Percentiles rank a stretch among this genome's conserved stretches.
Conservation (phyloP, 2,888 invertebrate species). For the Andrena hattorfiana region DNA sequence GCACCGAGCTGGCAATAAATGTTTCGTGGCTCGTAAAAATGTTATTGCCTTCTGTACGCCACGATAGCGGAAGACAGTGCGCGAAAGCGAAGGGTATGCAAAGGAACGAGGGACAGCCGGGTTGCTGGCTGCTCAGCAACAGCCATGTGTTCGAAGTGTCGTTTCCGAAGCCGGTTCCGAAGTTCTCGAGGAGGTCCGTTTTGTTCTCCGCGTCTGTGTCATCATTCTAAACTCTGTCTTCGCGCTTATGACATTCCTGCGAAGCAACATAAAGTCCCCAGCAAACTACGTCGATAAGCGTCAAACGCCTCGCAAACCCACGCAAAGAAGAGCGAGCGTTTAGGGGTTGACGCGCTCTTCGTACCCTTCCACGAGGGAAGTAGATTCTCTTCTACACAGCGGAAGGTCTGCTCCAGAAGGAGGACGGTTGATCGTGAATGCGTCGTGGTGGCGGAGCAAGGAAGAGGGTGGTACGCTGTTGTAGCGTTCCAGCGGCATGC, state of each 20-base stretch:
- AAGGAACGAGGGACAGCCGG: slow-evolving; percentile 48
- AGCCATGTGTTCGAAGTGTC: background rate
- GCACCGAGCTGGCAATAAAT: slow-evolving; percentile 79
- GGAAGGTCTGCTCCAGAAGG: background rate
- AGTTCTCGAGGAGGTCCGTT: too few relatives aligned
- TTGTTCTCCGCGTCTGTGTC: too few relatives aligned
- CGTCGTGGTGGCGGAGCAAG: background rate
- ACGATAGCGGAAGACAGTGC: slow-evolving; percentile 70
- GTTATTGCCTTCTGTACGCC: slow-evolving; percentile 77
- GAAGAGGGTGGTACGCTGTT: slow-evolving; percentile 39
- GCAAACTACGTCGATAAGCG: too few relatives aligned
- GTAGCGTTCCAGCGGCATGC: slow-evolving; percentile 50
- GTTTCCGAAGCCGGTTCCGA: background rate
- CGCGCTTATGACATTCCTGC: too few relatives aligned
- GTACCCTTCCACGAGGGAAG: background rate
- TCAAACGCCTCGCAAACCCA: too few relatives aligned
- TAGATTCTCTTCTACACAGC: too few relatives aligned
- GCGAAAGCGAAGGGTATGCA: slow-evolving; percentile 64
- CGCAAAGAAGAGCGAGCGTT: too few relatives aligned
- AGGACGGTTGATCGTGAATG: slow-evolving; percentile 29
- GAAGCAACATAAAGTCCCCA: too few relatives aligned
- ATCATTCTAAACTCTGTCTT: too few relatives aligned
- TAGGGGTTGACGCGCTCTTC: too few relatives aligned
- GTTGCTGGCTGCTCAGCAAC: background rate
- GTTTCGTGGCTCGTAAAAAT: slow-evolving; percentile 82